A percentile compares a stretch with the other conserved stretches of the same genome.
phyloP scores from a whole-genome alignment of 2,797 vertebrate genomes.

The Rhinella marina region DNA sequence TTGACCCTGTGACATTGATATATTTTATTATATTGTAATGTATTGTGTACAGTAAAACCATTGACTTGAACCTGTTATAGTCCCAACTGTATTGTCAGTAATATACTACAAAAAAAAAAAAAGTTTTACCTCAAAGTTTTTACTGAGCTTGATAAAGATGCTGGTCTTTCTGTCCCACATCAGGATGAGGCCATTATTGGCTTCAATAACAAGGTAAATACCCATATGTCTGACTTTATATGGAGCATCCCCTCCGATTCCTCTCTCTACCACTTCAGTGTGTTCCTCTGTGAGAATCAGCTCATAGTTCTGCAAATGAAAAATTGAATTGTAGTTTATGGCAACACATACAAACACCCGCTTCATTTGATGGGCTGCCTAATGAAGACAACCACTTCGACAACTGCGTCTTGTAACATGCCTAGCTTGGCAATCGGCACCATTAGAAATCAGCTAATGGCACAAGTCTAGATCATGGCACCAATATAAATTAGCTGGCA shows the following conservation, averaged over 20 bases:
- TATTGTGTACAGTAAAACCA: not conserved
- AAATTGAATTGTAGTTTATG: not conserved
- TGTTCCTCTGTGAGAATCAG: conserved; percentile 79
- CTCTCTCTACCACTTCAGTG: conserved; percentile 77
- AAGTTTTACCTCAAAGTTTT: conserved; percentile 79
- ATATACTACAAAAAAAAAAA: not conserved
- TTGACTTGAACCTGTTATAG: not conserved
- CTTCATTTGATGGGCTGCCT: not conserved
- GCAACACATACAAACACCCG: not conserved
- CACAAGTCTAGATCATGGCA: not conserved
- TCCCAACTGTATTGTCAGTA: not conserved
- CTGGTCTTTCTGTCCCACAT: conserved; percentile 92
- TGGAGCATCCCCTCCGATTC: conserved; percentile 69
- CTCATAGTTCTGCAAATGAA: conserved; percentile 79
- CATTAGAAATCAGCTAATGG: not conserved
- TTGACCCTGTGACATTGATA: conserved; percentile 72
- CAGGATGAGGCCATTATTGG: conserved; percentile 79
- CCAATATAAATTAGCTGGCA: not conserved
- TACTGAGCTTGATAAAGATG: conserved; percentile 84
- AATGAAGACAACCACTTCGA: not conserved
- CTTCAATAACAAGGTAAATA: conserved; percentile 82
- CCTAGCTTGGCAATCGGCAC: no score
- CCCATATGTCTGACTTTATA: conserved; percentile 82
- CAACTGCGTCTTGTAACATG: not conserved
- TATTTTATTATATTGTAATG: no score